Percentiles rank a stretch among this genome's conserved stretches.
Conservation (phyloP, 1,140 invertebrate species). For the Ectropis grisescens region DNA sequence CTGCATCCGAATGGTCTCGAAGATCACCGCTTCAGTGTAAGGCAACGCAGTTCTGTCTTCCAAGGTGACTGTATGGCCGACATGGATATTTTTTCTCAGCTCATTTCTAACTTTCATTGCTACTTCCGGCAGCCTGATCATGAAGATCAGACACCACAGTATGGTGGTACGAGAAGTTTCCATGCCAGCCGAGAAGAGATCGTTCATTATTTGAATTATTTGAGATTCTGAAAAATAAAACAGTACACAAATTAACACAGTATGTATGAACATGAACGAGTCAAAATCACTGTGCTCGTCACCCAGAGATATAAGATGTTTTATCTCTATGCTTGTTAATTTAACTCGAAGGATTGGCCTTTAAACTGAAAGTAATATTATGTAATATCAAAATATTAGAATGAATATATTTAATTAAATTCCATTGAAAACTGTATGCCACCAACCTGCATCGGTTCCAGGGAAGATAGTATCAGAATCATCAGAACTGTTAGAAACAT, state of each 20-base stretch:
- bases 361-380: too few species aligned
- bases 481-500: slow-evolving; percentile 1
- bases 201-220: slow-evolving; percentile 88
- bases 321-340: too few species aligned
- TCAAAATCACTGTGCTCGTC: too few species aligned
- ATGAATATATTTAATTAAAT: too few species aligned
- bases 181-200: slow-evolving; percentile 90
- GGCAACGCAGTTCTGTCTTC: slow-evolving; percentile 82
- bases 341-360: too few species aligned
- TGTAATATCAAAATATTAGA: too few species aligned
- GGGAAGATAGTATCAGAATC: slow-evolving; percentile 10
- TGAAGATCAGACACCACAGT: slow-evolving; percentile 84
- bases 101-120: slow-evolving; percentile 85
- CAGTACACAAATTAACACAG: too few species aligned
- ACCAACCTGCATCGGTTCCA: too few species aligned
- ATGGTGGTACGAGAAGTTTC: slow-evolving; percentile 90
- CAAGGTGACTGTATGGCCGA: slow-evolving; percentile 77
- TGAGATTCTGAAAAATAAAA: slow-evolving; percentile 75
- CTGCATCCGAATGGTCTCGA: slow-evolving; percentile 81
- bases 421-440: too few species aligned
- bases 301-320: too few species aligned
- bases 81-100: slow-evolving; percentile 82
- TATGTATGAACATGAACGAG: too few species aligned
- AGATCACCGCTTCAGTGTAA: slow-evolving; percentile 85
- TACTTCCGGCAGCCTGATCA: slow-evolving; percentile 83